phyloP scores from a whole-genome alignment of 2,888 invertebrate genomes.

The Aricia artaxerxes region DNA sequence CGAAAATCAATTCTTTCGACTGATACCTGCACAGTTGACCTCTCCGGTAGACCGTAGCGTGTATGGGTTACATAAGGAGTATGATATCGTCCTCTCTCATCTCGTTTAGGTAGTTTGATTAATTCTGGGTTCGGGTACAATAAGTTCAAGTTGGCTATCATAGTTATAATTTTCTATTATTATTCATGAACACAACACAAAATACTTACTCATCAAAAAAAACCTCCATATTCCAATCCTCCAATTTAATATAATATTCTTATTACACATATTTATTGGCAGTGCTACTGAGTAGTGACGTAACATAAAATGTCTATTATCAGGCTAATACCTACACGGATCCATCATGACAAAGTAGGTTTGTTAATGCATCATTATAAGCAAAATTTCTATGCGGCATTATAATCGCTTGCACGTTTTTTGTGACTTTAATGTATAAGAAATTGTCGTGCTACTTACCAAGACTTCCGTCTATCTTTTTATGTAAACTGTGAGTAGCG shows the following conservation, averaged over 20 bases:
- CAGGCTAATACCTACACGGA: conserved; percentile 7
- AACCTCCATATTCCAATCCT: too few relatives aligned
- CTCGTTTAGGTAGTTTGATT: too few relatives aligned
- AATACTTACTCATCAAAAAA: too few relatives aligned
- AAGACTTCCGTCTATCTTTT: conserved; percentile 9
- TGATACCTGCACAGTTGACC: too few relatives aligned
- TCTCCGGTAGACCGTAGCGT: too few relatives aligned
- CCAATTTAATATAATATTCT: neutral
- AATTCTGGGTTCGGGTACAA: too few relatives aligned
- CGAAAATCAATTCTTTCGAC: too few relatives aligned
- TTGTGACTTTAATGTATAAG: conserved; percentile 21
- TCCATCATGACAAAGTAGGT: conserved; percentile 17
- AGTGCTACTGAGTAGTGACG: neutral
- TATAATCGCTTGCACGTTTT: conserved; percentile 10
- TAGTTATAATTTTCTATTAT: too few relatives aligned
- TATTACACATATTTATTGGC: neutral
- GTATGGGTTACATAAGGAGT: too few relatives aligned
- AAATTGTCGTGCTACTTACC: conserved; percentile 13
- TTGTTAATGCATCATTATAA: conserved; percentile 11
- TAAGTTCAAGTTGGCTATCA: too few relatives aligned
- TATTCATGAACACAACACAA: too few relatives aligned
- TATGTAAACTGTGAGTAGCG: neutral
- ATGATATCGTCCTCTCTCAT: too few relatives aligned
- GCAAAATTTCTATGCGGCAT: neutral
- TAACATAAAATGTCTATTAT: neutral